Percentiles rank a stretch among this genome's conserved stretches.
These are phyloP conservation scores for Astyanax mexicanus DNA, from an alignment of 2,797 vertebrate genomes.

Conservation along the genomic window DNA sequence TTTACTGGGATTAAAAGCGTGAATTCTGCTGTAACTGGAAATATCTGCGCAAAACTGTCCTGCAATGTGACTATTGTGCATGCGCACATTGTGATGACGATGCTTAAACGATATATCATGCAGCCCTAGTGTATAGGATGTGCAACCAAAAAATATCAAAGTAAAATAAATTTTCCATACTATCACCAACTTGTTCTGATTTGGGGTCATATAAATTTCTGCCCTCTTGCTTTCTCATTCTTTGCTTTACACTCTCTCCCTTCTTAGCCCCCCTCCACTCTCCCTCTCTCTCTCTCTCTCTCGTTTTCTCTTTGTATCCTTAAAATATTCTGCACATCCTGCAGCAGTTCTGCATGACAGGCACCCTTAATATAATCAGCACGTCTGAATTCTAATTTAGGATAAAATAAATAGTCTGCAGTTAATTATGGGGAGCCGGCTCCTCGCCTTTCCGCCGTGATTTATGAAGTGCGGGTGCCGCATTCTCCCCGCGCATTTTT, in stretches of 20 bases:
- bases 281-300: slow-evolving; percentile 50
- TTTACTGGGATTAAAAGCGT: no score
- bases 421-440: slow-evolving; percentile 94
- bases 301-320: slow-evolving; percentile 80
- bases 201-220: slow-evolving; percentile 15
- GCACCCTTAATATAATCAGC: slow-evolving; percentile 97
- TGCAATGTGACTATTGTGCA: no score
- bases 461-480: slow-evolving; percentile 93
- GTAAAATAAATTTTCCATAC: no score
- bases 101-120: no score
- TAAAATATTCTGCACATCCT: slow-evolving; percentile 95
- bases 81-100: no score
- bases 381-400: slow-evolving; percentile 99
- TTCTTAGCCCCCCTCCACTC: slow-evolving; percentile 41
- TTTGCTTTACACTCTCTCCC: slow-evolving; percentile 15
- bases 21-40: no score
- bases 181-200: no score
- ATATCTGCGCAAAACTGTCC: no score
- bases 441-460: slow-evolving; percentile 89
- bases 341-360: slow-evolving; percentile 94
- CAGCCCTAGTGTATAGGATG: no score
- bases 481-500: slow-evolving; percentile 94
- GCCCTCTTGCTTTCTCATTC: slow-evolving; percentile 2
- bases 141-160: no score
- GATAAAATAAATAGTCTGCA: slow-evolving; percentile 99